Base-by-base conservation (phyloP, 2,113 vertebrate species). In the Aspiorhynchus laticeps region DNA sequence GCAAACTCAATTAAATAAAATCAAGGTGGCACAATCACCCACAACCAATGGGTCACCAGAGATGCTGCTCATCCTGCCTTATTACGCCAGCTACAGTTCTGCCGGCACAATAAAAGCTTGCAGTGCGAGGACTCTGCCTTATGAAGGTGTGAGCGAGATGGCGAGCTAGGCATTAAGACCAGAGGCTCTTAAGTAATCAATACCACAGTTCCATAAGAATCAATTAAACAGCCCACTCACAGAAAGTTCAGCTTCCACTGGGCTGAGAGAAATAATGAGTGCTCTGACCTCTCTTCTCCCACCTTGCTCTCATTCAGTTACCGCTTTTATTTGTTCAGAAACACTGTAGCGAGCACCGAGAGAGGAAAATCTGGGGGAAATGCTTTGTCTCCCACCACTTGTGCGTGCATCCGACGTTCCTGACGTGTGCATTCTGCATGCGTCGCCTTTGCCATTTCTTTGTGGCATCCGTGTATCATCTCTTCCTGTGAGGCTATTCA, bases 171-270 rank as follows among this genome's bases (percentile, higher is more conserved):
- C 88, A 87, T 92, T 86, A 90, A 91, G 76, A 90, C 85, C 59
- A 88, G 88, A 88, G 89, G 90, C 91, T 94, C 92, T 93, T 90
- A 90, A 87, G 83, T 92, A 91, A 93, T 94, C 94, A 91, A 94
- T 93, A 92, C 84, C 80, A 67, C 61, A 56, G 65, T 89, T 90
- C 88, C 87, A 88, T 90, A 89, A 92, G 88, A 90, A 95, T 95
- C 94, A 95, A 95, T 95, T 92, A 93, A 93, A 93, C 88, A 87
- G 75, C 88, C 89, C 78, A 89, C 91, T 90, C 81, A 81, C 84
- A 89, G 83, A 91, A 93, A 93, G 71, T 91, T 90, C 87, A 86
- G 56, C 48, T 88, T 90, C 91, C 90, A 85, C 86, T 86, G 90
- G 92, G 91, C 92, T 84, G 59, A 61, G 56, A 87, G 80, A 90